Conservation (phyloP, 2,113 vertebrate genomes). For the Nesogale talazaci region DNA sequence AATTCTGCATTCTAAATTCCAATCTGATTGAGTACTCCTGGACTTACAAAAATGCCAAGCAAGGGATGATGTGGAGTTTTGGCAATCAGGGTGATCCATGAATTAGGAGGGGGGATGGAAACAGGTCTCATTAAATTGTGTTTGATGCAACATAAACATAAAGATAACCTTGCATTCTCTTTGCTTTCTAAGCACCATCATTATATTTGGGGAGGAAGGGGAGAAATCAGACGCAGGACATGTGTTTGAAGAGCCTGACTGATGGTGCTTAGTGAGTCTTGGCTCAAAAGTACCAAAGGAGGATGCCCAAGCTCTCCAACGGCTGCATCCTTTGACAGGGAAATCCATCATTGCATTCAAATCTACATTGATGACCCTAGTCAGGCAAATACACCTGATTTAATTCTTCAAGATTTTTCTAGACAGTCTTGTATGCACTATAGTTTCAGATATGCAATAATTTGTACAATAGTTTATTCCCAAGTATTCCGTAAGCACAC, state of each 20-base stretch:
- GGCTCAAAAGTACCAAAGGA: conserved; percentile 96
- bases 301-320: conserved; percentile 92
- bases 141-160: conserved; percentile 82
- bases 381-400: conserved; percentile 89
- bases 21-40: conserved; percentile 93
- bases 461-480: conserved; percentile 93
- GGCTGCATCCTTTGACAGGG: conserved; percentile 94
- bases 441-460: conserved; percentile 99
- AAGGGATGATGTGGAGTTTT: conserved; percentile 91
- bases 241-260: conserved; percentile 89
- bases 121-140: conserved; percentile 87
- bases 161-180: conserved; percentile 89
- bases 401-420: conserved; percentile 83
- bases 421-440: conserved; percentile 97
- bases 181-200: conserved; percentile 91
- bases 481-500: conserved; percentile 92
- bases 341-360: conserved; percentile 89
- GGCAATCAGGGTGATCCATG: conserved; percentile 92
- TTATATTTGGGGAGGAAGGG: conserved; percentile 82
- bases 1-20: too few relatives aligned
- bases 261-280: conserved; percentile 95
- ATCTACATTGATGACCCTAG: conserved; percentile 88
- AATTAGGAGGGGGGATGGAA: conserved; percentile 82
- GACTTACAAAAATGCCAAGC: conserved; percentile 88
- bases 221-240: conserved; percentile 93